A percentile compares a stretch with the other conserved stretches of the same genome.
Evolutionary conservation across 2,888 invertebrate genomes (phyloP).

Genomic region (Agriopis leucophaearia): DNA sequence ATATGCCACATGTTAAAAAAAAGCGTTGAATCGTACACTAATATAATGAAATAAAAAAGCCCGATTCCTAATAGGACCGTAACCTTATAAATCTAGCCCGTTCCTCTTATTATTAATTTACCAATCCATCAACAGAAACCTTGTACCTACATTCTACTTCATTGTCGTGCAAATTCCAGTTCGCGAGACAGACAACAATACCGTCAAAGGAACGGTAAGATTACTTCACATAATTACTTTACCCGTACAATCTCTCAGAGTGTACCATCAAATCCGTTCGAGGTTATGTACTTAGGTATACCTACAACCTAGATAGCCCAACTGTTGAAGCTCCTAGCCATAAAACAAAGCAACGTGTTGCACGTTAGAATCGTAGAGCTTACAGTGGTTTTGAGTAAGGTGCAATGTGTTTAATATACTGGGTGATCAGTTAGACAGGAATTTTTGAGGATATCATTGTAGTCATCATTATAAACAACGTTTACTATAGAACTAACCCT

Average conservation of each 20-base stretch:
- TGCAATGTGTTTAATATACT: too few species aligned
- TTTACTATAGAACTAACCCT: too few species aligned
- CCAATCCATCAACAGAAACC: constrained; percentile 20
- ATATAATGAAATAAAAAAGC: neutral
- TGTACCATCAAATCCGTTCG: constrained; percentile 27
- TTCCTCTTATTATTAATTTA: constrained; percentile 1
- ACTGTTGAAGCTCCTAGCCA: constrained; percentile 11
- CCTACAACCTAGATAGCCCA: constrained; percentile 13
- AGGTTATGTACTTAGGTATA: constrained; percentile 10
- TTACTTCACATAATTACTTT: constrained; percentile 33
- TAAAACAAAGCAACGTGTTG: constrained; percentile 22
- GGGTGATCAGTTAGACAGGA: too few species aligned
- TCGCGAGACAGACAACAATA: constrained; percentile 18
- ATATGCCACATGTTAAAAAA: too few species aligned
- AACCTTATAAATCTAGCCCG: constrained; percentile 10
- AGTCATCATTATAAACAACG: too few species aligned
- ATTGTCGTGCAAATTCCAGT: constrained; percentile 23
- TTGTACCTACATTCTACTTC: constrained; percentile 6
- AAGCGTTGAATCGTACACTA: neutral
- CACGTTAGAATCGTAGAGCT: constrained; percentile 13
- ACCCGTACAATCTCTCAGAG: constrained; percentile 28
- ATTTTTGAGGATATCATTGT: too few species aligned
- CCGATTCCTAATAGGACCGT: neutral
- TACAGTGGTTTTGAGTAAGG: neutral
- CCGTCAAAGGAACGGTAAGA: constrained; percentile 26